Evolutionary conservation across 2,113 vertebrate genomes (phyloP).

Genomic region (Alectura lathami): DNA sequence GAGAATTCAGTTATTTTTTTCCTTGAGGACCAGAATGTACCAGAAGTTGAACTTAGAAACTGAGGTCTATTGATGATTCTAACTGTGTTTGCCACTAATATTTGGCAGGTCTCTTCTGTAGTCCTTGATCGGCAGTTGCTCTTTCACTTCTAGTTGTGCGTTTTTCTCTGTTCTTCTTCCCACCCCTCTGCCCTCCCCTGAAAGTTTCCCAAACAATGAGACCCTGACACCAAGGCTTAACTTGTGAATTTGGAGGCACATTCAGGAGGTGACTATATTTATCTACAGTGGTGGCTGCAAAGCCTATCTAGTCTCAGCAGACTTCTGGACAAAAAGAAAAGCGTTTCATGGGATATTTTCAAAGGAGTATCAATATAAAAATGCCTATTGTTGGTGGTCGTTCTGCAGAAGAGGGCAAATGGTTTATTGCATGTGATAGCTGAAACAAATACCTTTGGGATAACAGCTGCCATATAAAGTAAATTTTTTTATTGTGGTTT

Average conservation of each 20-base stretch:
- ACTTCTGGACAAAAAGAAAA: no score
- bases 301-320: neutral
- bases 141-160: neutral
- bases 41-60: neutral
- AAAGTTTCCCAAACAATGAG: neutral
- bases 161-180: neutral
- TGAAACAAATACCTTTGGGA: neutral
- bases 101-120: neutral
- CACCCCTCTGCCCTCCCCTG: neutral
- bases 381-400: neutral
- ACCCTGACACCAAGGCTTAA: neutral
- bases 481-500: neutral
- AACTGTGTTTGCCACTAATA: neutral
- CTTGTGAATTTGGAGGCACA: neutral
- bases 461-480: neutral
- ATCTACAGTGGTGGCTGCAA: neutral
- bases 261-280: neutral
- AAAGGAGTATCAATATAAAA: neutral
- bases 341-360: neutral
- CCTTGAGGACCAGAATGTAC: neutral
- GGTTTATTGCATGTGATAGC: neutral
- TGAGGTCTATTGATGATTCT: neutral
- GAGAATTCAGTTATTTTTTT: neutral
- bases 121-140: neutral
- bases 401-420: neutral